These are phyloP conservation scores for Ochropacha duplaris DNA, from an alignment of 2,888 invertebrate genomes.

Conservation along the genomic window DNA sequence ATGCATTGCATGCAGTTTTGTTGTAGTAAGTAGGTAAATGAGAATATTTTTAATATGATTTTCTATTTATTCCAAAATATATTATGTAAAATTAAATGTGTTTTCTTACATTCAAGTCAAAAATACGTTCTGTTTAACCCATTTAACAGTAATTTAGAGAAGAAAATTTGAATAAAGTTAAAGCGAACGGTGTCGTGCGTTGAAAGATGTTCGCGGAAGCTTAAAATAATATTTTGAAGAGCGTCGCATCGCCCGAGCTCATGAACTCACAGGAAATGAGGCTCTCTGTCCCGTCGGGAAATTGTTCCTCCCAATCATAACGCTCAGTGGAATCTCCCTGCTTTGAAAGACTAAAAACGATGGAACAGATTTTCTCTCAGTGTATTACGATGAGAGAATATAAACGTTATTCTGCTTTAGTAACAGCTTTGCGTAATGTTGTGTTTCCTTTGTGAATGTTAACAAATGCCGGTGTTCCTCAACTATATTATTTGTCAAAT, in stretches of 20 bases:
- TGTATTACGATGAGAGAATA: slow-evolving; percentile 60
- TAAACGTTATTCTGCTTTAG: slow-evolving; percentile 30
- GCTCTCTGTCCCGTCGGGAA: slow-evolving; percentile 76
- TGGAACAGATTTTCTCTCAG: slow-evolving; percentile 67
- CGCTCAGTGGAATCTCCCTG: slow-evolving; percentile 68
- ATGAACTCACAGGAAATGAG: slow-evolving; percentile 76
- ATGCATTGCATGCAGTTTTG: slow-evolving; percentile 11
- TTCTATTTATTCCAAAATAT: neutral
- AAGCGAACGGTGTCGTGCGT: slow-evolving; percentile 55
- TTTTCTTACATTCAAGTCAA: neutral
- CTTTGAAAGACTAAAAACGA: slow-evolving; percentile 71
- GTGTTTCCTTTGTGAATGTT: slow-evolving; percentile 15
- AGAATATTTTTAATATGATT: neutral
- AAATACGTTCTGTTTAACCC: neutral
- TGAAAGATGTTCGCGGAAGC: slow-evolving; percentile 72
- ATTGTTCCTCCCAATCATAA: slow-evolving; percentile 79
- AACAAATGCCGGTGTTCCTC: neutral
- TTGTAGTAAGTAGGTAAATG: neutral
- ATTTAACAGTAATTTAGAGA: neutral
- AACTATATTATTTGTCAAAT: neutral
- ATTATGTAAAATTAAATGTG: neutral
- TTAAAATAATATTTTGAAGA: slow-evolving; percentile 77
- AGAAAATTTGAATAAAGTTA: slow-evolving; percentile 38
- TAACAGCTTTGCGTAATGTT: slow-evolving; percentile 35
- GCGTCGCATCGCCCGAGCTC: slow-evolving; percentile 57